Percentiles rank a stretch among this genome's conserved stretches.
These are phyloP conservation scores for Atta colombica DNA, from an alignment of 1,140 invertebrate genomes.

Conservation along the genomic window DNA sequence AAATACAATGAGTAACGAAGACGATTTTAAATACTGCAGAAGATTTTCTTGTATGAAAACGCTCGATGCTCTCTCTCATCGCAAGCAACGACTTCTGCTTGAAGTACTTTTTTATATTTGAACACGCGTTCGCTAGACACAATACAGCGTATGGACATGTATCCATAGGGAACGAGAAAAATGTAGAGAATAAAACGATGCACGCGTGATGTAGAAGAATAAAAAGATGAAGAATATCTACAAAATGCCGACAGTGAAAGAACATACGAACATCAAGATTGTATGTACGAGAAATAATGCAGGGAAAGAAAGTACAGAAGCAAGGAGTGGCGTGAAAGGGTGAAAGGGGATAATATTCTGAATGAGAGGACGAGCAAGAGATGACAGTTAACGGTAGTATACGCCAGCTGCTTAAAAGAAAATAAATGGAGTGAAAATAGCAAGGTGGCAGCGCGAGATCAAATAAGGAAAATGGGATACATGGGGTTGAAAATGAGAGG, in stretches of 20 bases:
- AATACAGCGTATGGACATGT: background rate
- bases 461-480: constrained; percentile 37
- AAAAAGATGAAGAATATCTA: constrained; percentile 36
- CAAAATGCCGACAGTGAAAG: constrained; percentile 29
- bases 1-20: constrained; percentile 2
- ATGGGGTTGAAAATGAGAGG: constrained; percentile 20
- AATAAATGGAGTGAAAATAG: constrained; percentile 51
- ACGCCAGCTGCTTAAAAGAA: constrained; percentile 36
- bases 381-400: constrained; percentile 22
- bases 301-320: background rate
- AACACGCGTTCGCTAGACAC: background rate
- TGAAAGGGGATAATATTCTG: constrained; percentile 8
- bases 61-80: background rate
- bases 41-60: constrained; percentile 18
- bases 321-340: background rate
- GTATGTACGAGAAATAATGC: constrained; percentile 27
- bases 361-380: background rate
- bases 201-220: background rate
- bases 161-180: background rate
- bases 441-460: constrained; percentile 31
- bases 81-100: background rate
- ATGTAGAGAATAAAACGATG: constrained; percentile 12
- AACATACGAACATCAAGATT: constrained; percentile 15
- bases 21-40: constrained; percentile 20
- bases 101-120: constrained; percentile 32